A percentile compares a stretch with the other conserved stretches of the same genome.
These are phyloP conservation scores for Drosophila rhopaloa DNA, from an alignment of 1,140 invertebrate genomes.

Conservation along the genomic window DNA sequence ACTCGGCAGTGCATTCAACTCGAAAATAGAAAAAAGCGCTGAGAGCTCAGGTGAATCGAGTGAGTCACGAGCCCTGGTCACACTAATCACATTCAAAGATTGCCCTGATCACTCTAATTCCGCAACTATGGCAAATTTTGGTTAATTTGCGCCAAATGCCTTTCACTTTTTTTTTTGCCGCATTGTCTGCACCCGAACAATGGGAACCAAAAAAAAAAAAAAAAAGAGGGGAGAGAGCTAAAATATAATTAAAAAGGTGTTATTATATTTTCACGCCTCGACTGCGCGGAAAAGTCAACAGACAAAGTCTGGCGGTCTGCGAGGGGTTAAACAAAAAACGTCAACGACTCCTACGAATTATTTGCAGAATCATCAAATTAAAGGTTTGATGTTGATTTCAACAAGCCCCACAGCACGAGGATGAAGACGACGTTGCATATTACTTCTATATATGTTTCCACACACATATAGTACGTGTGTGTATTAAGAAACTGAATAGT, in stretches of 20 bases:
- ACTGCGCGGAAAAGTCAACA: constrained; percentile 61
- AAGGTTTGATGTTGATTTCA: constrained; percentile 83
- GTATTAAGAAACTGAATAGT: constrained; percentile 59
- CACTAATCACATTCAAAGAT: constrained; percentile 28
- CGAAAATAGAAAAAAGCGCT: not conserved
- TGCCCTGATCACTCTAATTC: constrained; percentile 75
- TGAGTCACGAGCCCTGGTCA: constrained; percentile 24
- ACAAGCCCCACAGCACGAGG: constrained; percentile 53
- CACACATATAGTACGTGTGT: constrained; percentile 16
- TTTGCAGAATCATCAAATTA: constrained; percentile 83
- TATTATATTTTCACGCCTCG: constrained; percentile 83
- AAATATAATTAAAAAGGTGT: constrained; percentile 79
- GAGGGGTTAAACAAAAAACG: constrained; percentile 43
- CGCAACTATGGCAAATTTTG: constrained; percentile 55
- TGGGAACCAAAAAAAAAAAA: not conserved
- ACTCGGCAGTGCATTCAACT: constrained; percentile 55
- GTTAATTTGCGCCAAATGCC: constrained; percentile 63
- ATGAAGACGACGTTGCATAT: constrained; percentile 28
- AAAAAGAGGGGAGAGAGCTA: not conserved
- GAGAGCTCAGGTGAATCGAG: not conserved
- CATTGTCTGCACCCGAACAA: constrained; percentile 7
- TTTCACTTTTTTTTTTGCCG: constrained; percentile 63
- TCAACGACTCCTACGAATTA: constrained; percentile 76
- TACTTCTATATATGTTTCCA: constrained; percentile 1
- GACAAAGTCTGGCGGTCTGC: constrained; percentile 39